Percentiles rank a stretch among this genome's conserved stretches.
These are phyloP conservation scores for Paelopatides confundens DNA, from an alignment of 53 echinoderm and acorn worm genomes.

Conservation along the genomic window DNA sequence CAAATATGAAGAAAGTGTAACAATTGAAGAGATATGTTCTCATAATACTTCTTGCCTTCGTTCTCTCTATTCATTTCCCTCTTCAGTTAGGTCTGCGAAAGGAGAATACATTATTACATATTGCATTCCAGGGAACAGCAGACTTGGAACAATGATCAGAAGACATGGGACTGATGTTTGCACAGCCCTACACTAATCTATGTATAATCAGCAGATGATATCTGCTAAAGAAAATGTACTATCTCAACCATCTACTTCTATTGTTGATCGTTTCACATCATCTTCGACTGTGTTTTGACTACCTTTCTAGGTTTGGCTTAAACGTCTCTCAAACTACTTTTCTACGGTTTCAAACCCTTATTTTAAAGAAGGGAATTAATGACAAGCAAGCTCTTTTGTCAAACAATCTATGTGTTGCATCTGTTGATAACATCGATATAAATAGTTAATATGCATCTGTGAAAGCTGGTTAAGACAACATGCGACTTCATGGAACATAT, in stretches of 20 bases:
- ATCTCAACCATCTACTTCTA: slow-evolving; percentile 19
- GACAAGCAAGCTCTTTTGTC: not conserved
- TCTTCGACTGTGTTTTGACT: slow-evolving; percentile 41
- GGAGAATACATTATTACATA: slow-evolving; percentile 10
- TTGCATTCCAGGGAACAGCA: not conserved
- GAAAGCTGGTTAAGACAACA: not conserved
- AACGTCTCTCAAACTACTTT: not conserved
- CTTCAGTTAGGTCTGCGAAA: not conserved
- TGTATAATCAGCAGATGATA: not conserved
- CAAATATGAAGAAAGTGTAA: not conserved
- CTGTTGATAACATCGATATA: slow-evolving; percentile 44
- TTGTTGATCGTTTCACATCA: too few relatives aligned
- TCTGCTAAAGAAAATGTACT: too few relatives aligned
- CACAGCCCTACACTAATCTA: not conserved
- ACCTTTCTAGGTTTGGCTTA: not conserved
- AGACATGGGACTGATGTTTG: slow-evolving; percentile 29
- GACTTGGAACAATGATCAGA: slow-evolving; percentile 23
- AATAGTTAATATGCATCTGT: slow-evolving; percentile 29
- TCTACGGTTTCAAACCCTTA: slow-evolving; percentile 14
- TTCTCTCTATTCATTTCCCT: not conserved
- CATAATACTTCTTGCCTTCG: not conserved
- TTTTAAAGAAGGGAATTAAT: slow-evolving; percentile 32
- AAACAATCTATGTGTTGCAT: slow-evolving; percentile 37
- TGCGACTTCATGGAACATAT: slow-evolving; percentile 20
- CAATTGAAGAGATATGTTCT: not conserved